Evolutionary conservation across 2,888 invertebrate genomes (phyloP).

Genomic region (Camptogramma bilineatum): DNA sequence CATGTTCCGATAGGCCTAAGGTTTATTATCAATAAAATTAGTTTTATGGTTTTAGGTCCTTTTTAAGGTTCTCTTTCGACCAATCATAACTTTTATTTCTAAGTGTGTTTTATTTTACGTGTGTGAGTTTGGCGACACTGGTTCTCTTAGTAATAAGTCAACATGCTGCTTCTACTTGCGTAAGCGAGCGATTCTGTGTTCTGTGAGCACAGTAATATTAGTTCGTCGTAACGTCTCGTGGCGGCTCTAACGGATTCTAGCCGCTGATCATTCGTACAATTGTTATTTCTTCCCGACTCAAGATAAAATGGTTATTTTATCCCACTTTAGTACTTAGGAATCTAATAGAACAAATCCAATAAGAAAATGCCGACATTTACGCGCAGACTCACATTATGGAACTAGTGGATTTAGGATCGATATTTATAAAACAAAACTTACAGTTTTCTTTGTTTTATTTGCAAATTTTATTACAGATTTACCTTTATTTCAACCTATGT

Average conservation of each 20-base stretch:
- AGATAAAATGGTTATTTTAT: not conserved
- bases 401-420: not conserved
- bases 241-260: conserved; percentile 4
- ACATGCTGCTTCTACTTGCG: too few relatives aligned
- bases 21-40: too few relatives aligned
- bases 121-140: too few relatives aligned
- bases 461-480: not conserved
- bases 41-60: too few relatives aligned
- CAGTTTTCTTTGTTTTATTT: too few relatives aligned
- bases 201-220: too few relatives aligned
- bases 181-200: too few relatives aligned
- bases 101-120: too few relatives aligned
- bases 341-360: not conserved
- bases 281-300: conserved; percentile 10
- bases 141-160: too few relatives aligned
- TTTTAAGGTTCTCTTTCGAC: too few relatives aligned
- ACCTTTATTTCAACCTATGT: not conserved
- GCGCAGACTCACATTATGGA: not conserved
- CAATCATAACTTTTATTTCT: too few relatives aligned
- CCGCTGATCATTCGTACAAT: conserved; percentile 1
- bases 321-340: not conserved
- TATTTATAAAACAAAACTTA: not conserved
- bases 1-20: too few relatives aligned
- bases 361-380: not conserved
- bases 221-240: not conserved